These are phyloP conservation scores for Pyxicephalus adspersus DNA, from an alignment of 2,113 vertebrate genomes.

Conservation along the genomic window DNA sequence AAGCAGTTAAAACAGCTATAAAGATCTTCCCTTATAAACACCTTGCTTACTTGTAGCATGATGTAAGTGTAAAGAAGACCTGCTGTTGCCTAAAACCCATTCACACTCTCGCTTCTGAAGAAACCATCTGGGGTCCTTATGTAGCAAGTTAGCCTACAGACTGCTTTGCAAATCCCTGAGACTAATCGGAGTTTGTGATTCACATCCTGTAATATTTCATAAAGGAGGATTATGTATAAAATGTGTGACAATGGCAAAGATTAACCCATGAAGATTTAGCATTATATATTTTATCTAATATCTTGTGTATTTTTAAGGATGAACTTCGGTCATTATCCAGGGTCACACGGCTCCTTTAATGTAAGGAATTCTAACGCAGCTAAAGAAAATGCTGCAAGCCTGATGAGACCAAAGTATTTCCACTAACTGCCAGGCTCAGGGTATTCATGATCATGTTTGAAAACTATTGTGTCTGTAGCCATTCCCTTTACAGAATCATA, in stretches of 20 bases:
- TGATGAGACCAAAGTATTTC: no score
- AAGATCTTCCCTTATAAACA: conserved; percentile 1
- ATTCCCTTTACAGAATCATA: no score
- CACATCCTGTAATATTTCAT: conserved; percentile 13
- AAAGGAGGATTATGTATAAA: not conserved
- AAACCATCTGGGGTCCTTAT: conserved; percentile 3
- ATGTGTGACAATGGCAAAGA: no score
- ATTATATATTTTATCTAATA: no score
- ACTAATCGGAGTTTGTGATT: not conserved
- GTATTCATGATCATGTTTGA: no score
- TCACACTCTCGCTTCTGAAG: not conserved
- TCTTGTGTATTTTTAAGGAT: no score
- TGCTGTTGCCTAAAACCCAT: not conserved
- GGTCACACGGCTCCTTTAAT: no score
- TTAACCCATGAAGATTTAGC: not conserved
- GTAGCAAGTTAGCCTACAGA: not conserved
- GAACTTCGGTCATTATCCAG: no score
- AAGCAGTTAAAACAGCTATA: not conserved
- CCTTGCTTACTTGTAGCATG: not conserved
- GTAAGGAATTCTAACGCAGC: no score
- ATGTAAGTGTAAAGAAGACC: not conserved
- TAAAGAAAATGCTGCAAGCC: no score
- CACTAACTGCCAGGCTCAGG: no score
- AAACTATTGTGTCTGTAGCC: no score
- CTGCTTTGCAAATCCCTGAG: not conserved